Base-by-base conservation (phyloP, 2,113 vertebrate species). In the Ceuthmochares aereus region DNA sequence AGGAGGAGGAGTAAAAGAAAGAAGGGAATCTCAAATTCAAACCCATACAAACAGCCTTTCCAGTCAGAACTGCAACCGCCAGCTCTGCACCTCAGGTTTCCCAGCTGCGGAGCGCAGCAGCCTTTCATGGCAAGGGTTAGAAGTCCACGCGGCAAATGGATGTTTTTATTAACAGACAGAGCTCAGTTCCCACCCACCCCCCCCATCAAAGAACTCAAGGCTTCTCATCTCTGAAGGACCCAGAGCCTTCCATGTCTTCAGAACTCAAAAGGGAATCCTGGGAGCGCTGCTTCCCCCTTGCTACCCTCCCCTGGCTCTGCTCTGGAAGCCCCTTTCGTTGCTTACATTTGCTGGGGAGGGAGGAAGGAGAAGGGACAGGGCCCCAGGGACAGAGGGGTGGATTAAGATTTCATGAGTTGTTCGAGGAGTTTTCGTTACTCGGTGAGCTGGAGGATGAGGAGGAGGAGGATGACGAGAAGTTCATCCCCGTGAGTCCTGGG, bases 401-500 rank as follows among this genome's bases (percentile, higher is more conserved):
- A 23, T 85, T 93, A 87, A 87, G 97, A 87, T 97, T 99, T 99
- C 99, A 99, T 21, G 99, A 99, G 97, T 99, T 99, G 97, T 99
- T 98, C 67, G 99, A 95, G 36, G 98, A 97, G 82, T 99, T 99
- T 87, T 99, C 99, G 5, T 98, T 99, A 97, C 98, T 98, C 58
- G 99, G 98, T 19, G 99, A 99, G 95, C 97, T 99, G 85, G 99
- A 99, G 34, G 98, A 98, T 6, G 98, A 98, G 5, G 98, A 98
- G 0, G 98, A 98, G 0, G 99, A 99, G 0, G 99, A 99, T 0
- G 99, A 98, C 2, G 99, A 99, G 97, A 99, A 99, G 97, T 98
- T 99, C 96, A 99, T 99, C 74, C 98, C 98, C 14, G 98, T 98
- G 97, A 99, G 98, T 96, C 98, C 99, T 0, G 99, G 99, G 54